phyloP scores from a whole-genome alignment of 2,113 vertebrate species.

The Andinoacara biseriatus region DNA sequence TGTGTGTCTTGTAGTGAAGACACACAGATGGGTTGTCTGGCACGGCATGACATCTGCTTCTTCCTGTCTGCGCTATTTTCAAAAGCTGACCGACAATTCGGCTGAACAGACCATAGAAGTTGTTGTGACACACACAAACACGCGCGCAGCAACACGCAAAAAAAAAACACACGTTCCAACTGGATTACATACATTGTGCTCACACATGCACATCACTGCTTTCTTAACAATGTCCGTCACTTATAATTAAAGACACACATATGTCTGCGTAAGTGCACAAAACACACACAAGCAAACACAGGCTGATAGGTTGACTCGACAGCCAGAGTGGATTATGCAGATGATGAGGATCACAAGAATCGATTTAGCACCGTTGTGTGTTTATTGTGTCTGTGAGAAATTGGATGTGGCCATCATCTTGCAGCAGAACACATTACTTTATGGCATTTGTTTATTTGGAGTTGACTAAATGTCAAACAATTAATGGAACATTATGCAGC shows the following conservation, averaged over 20 bases:
- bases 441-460: conserved; percentile 13
- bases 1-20: not conserved
- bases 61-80: conserved; percentile 40
- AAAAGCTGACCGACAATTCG: conserved; percentile 32
- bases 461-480: conserved; percentile 31
- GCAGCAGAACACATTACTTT: not conserved
- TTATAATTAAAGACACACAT: conserved; percentile 13
- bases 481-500: conserved; percentile 41
- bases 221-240: conserved; percentile 3
- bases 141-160: not conserved
- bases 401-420: not conserved
- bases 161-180: conserved; percentile 14
- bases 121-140: conserved; percentile 14
- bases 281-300: not conserved
- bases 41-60: conserved; percentile 27
- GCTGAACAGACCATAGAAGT: conserved; percentile 14
- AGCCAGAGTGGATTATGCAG: conserved; percentile 12
- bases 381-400: not conserved
- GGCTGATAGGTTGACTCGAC: conserved; percentile 2
- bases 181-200: conserved; percentile 36
- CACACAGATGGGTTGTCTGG: not conserved
- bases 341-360: conserved; percentile 1
- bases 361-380: conserved; percentile 1
- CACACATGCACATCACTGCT: conserved; percentile 14
- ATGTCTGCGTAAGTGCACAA: not conserved